phyloP scores from a whole-genome alignment of 64 coral and sea anemone genomes.

The Astreopora myriophthalma region DNA sequence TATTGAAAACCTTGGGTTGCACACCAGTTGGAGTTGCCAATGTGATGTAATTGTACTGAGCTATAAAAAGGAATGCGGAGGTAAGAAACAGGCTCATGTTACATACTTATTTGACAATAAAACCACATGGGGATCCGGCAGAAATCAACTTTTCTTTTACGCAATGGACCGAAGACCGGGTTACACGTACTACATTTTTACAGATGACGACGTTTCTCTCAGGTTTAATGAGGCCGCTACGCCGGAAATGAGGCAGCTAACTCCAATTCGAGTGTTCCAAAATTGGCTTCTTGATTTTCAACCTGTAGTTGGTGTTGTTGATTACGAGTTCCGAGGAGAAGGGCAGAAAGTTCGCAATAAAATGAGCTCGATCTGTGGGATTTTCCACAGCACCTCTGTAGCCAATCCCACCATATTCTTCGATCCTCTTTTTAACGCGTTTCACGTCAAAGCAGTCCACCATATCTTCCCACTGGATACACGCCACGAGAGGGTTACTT shows the following conservation, averaged over 20 bases:
- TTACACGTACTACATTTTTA: not conserved
- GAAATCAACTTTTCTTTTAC: not conserved
- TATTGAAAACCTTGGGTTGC: not conserved
- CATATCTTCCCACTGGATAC: constrained; percentile 1
- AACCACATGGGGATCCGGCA: constrained; percentile 2
- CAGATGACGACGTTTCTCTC: constrained; percentile 7
- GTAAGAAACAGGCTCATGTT: not conserved
- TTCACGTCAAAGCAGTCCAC: not conserved
- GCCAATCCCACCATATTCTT: not conserved
- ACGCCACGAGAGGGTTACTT: not conserved
- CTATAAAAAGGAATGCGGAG: not conserved
- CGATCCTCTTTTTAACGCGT: not conserved
- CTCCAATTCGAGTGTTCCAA: constrained; percentile 19
- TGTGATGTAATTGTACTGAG: constrained; percentile 35
- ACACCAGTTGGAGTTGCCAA: not conserved
- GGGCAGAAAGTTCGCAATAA: not conserved
- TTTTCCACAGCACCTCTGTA: not conserved
- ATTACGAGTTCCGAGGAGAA: not conserved
- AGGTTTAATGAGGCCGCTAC: not conserved
- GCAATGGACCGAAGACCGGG: not conserved
- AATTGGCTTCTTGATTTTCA: not conserved
- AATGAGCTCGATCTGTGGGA: not conserved
- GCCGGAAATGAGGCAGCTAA: not conserved
- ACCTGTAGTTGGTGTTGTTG: not conserved
- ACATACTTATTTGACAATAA: constrained; percentile 7